These are phyloP conservation scores for Chaetops frenatus DNA, from an alignment of 2,113 vertebrate species.

Conservation along the genomic window DNA sequence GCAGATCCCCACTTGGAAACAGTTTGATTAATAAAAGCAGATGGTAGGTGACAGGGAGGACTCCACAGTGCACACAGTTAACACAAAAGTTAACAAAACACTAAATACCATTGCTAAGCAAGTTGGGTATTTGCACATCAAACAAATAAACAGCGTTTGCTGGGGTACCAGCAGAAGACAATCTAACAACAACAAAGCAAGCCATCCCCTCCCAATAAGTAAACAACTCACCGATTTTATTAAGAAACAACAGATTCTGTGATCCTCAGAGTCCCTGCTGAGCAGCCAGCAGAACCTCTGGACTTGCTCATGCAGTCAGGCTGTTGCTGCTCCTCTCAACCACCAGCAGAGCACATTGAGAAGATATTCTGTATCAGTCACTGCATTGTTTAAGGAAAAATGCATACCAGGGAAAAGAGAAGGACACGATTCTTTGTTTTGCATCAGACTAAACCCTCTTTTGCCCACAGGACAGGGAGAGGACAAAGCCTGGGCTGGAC, in stretches of 20 bases:
- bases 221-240: background rate
- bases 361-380: background rate
- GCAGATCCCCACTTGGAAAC: background rate
- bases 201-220: background rate
- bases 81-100: background rate
- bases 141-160: background rate
- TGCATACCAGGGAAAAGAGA: background rate
- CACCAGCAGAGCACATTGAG: background rate
- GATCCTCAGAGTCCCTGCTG: background rate
- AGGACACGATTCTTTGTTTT: background rate
- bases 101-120: background rate
- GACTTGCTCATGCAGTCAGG: background rate
- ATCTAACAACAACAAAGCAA: background rate
- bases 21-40: background rate
- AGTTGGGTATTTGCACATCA: background rate
- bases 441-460: background rate
- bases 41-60: background rate
- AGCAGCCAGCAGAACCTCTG: background rate
- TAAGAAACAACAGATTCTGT: background rate
- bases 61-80: background rate
- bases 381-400: conserved; percentile 14
- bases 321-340: background rate
- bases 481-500: background rate
- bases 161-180: background rate
- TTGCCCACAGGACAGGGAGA: background rate